phyloP scores from a whole-genome alignment of 2,113 vertebrate genomes.

The Tachysurus fulvidraco region DNA sequence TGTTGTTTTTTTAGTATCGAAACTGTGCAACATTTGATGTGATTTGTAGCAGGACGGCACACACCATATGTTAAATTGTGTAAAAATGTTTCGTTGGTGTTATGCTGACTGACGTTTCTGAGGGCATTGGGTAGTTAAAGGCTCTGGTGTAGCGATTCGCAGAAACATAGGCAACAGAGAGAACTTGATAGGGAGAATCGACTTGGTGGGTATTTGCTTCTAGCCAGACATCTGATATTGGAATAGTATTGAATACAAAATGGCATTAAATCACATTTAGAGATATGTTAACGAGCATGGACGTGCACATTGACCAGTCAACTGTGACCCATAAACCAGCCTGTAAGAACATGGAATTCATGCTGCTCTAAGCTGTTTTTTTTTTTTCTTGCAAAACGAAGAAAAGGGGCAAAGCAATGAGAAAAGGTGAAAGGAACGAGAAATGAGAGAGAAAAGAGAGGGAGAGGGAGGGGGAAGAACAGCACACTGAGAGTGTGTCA shows the following conservation, averaged over 20 bases:
- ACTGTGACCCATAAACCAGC: neutral
- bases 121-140: neutral
- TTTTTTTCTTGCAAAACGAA: neutral
- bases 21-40: neutral
- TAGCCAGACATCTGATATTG: neutral
- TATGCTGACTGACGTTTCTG: neutral
- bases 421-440: constrained; percentile 20
- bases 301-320: neutral
- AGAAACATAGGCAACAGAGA: neutral
- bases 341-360: neutral
- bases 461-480: constrained; percentile 17
- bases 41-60: neutral
- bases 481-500: constrained; percentile 35
- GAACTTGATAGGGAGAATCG: neutral
- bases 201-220: neutral
- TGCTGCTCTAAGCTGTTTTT: neutral
- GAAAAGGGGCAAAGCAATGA: constrained; percentile 7
- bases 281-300: neutral
- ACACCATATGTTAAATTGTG: neutral
- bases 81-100: neutral
- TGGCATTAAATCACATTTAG: neutral
- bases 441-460: neutral
- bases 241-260: neutral
- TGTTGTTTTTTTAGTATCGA: neutral
- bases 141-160: neutral